Conservation (phyloP, 2,888 invertebrate genomes). For the Leucophenga montana region DNA sequence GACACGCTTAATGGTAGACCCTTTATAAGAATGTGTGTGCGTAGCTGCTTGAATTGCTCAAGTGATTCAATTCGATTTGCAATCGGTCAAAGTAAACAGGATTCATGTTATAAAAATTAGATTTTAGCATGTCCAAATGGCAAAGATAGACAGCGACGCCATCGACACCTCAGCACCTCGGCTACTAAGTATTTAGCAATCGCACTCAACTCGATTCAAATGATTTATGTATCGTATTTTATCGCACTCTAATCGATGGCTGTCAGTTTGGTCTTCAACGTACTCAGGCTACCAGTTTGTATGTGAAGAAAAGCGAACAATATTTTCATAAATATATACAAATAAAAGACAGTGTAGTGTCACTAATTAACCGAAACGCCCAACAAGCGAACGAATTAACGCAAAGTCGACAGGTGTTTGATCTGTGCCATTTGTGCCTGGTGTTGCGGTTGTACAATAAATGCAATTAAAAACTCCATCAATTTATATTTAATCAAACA, state of each 20-base stretch:
- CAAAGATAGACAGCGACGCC: too few species aligned
- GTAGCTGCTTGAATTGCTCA: too few species aligned
- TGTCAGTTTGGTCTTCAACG: neutral
- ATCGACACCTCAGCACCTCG: too few species aligned
- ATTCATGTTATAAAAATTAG: too few species aligned
- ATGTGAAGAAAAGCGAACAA: neutral
- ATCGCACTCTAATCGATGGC: constrained; percentile 2
- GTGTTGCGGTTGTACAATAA: neutral
- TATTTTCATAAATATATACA: neutral
- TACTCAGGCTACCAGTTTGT: neutral
- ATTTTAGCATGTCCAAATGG: too few species aligned
- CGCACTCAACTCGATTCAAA: neutral
- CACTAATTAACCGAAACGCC: constrained; percentile 10
- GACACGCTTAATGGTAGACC: too few species aligned
- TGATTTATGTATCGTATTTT: constrained; percentile 11
- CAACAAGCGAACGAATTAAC: neutral
- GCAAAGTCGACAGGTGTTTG: neutral
- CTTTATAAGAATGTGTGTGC: too few species aligned
- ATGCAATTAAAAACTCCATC: too few species aligned
- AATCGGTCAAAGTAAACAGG: too few species aligned
- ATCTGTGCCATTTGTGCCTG: neutral
- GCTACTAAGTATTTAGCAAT: neutral
- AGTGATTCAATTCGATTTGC: too few species aligned
- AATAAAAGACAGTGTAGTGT: neutral
- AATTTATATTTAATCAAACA: too few species aligned